These are phyloP conservation scores for Leptinotarsa haldemani DNA, from an alignment of 2,888 invertebrate genomes.

Conservation along the genomic window DNA sequence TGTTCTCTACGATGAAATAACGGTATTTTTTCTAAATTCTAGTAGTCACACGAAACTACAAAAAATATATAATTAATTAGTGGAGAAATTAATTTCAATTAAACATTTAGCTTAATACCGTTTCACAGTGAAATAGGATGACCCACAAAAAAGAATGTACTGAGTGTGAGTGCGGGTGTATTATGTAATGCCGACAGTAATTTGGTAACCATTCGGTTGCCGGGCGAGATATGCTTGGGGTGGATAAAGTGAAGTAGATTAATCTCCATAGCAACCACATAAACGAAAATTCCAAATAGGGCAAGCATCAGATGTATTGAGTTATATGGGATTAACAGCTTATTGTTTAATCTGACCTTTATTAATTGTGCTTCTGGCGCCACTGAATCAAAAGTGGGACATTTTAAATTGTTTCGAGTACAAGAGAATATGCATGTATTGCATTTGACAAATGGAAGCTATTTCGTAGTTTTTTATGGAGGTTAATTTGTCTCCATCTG, in stretches of 20 bases:
- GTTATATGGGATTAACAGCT: neutral
- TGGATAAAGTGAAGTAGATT: slow-evolving; percentile 10
- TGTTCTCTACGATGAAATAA: too few relatives aligned
- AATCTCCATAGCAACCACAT: slow-evolving; percentile 8
- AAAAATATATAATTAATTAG: neutral
- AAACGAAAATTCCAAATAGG: slow-evolving; percentile 1
- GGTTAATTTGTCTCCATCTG: too few relatives aligned
- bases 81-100: neutral
- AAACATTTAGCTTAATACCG: neutral
- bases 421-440: too few relatives aligned
- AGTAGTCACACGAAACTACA: neutral
- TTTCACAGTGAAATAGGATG: neutral
- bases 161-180: neutral
- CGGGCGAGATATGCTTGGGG: neutral
- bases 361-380: neutral
- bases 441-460: too few relatives aligned
- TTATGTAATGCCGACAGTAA: neutral
- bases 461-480: too few relatives aligned
- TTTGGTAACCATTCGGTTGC: neutral
- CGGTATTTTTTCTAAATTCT: too few relatives aligned
- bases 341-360: neutral
- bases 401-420: neutral
- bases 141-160: neutral
- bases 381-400: neutral
- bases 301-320: slow-evolving; percentile 13